Evolutionary conservation across 2,888 invertebrate genomes (phyloP).

Genomic region (Exephanes ischioxanthus): DNA sequence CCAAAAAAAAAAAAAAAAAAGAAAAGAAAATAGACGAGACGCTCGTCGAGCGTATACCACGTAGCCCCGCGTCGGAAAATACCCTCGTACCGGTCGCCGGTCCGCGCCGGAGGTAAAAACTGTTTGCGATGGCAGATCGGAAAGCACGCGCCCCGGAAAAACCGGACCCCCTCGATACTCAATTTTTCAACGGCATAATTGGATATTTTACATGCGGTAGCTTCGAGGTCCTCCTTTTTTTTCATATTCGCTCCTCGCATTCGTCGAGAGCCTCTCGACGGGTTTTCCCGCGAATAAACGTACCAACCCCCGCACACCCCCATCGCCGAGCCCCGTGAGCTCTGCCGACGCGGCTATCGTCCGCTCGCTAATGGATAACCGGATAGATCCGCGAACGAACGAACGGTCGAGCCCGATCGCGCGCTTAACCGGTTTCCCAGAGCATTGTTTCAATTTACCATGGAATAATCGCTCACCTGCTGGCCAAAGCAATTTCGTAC

Average conservation of each 20-base stretch:
- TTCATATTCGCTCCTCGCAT: slow-evolving; percentile 26
- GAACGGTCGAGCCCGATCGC: slow-evolving; percentile 4
- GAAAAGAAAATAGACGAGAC: slow-evolving; percentile 62
- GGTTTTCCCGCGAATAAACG: slow-evolving; percentile 45
- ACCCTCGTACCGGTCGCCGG: not conserved
- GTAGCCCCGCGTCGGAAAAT: slow-evolving; percentile 21
- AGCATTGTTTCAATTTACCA: slow-evolving; percentile 77
- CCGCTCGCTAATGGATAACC: slow-evolving; percentile 76
- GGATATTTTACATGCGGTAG: slow-evolving; percentile 75
- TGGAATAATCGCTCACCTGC: slow-evolving; percentile 66
- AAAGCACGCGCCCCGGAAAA: slow-evolving; percentile 15
- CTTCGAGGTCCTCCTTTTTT: slow-evolving; percentile 48
- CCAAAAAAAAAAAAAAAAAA: slow-evolving; percentile 34
- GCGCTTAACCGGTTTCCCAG: slow-evolving; percentile 71
- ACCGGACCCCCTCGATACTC: slow-evolving; percentile 74
- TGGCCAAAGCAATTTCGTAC: slow-evolving; percentile 74
- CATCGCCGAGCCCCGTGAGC: slow-evolving; percentile 1
- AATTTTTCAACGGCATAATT: slow-evolving; percentile 74
- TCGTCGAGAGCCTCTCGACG: slow-evolving; percentile 8
- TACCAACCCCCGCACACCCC: not conserved
- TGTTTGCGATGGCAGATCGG: slow-evolving; percentile 64
- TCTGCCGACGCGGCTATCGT: slow-evolving; percentile 30
- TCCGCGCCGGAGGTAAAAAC: slow-evolving; percentile 11
- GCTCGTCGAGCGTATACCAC: slow-evolving; percentile 13
- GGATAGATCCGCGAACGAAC: slow-evolving; percentile 64